These are phyloP conservation scores for Agrochola macilenta DNA, from an alignment of 2,888 invertebrate species.

Conservation along the genomic window DNA sequence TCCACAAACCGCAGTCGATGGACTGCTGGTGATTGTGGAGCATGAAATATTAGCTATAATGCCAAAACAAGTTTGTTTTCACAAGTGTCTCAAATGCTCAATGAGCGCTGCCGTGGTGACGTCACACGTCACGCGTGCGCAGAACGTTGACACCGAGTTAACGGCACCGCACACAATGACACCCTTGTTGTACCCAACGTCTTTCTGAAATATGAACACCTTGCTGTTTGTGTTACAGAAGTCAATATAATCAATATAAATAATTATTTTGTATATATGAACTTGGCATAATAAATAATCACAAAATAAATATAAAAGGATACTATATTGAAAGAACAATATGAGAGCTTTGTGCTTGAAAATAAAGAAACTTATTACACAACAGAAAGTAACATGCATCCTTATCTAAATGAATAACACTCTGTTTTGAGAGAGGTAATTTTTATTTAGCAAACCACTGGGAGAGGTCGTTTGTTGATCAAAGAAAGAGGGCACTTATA, in stretches of 20 bases:
- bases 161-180: constrained; percentile 71
- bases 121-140: constrained; percentile 67
- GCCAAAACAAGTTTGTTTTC: constrained; percentile 73
- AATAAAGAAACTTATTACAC: constrained; percentile 8
- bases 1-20: constrained; percentile 61
- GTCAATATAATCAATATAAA: neutral
- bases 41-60: constrained; percentile 70
- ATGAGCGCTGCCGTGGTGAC: constrained; percentile 74
- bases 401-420: constrained; percentile 11
- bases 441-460: constrained; percentile 17
- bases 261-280: constrained; percentile 3
- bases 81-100: constrained; percentile 78
- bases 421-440: neutral
- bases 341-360: constrained; percentile 16
- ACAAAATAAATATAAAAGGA: neutral
- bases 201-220: constrained; percentile 59
- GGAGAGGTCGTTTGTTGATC: constrained; percentile 5
- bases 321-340: constrained; percentile 6
- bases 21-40: constrained; percentile 66
- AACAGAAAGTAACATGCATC: constrained; percentile 5
- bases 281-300: constrained; percentile 24
- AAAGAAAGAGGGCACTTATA: constrained; percentile 18
- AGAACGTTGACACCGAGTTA: constrained; percentile 73
- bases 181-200: constrained; percentile 68
- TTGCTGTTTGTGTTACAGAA: constrained; percentile 55